Conservation (phyloP, 2,888 invertebrate genomes). For the Microplitis deprimator region DNA sequence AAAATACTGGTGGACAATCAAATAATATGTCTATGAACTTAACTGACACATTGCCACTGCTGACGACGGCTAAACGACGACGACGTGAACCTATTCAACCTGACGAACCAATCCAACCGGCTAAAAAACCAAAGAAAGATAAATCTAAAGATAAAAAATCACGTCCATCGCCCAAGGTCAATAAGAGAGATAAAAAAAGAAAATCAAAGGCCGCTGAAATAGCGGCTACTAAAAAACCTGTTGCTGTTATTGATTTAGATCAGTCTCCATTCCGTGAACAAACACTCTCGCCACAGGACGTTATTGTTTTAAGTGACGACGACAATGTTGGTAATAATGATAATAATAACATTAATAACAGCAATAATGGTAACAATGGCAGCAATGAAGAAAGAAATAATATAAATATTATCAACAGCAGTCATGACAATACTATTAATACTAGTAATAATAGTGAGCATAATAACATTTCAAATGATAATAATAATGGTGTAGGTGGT, state of each 20-base stretch:
- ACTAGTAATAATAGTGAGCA: slow-evolving; percentile 7
- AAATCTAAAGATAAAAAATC: slow-evolving; percentile 66
- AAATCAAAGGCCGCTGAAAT: slow-evolving; percentile 70
- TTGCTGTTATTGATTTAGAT: slow-evolving; percentile 89
- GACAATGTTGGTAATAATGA: slow-evolving; percentile 72
- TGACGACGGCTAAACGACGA: slow-evolving; percentile 70
- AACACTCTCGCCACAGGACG: slow-evolving; percentile 84
- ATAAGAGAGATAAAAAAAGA: slow-evolving; percentile 69
- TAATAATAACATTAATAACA: slow-evolving; percentile 17
- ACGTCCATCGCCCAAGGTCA: slow-evolving; percentile 56
- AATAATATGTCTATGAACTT: slow-evolving; percentile 19
- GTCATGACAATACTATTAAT: neutral
- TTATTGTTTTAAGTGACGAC: slow-evolving; percentile 88
- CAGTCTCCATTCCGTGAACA: slow-evolving; percentile 88
- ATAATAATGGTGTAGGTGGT: neutral
- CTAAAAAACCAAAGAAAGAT: slow-evolving; percentile 70
- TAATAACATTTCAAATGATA: slow-evolving; percentile 20
- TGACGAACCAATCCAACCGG: slow-evolving; percentile 54
- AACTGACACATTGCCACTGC: slow-evolving; percentile 63
- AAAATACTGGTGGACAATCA: slow-evolving; percentile 56
- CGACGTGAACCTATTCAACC: slow-evolving; percentile 66
- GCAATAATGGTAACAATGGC: slow-evolving; percentile 16
- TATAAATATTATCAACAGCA: neutral
- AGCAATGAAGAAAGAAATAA: neutral
- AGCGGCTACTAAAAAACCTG: slow-evolving; percentile 79